Conservation (phyloP, 2,113 vertebrate genomes). For the Eonycteris spelaea region DNA sequence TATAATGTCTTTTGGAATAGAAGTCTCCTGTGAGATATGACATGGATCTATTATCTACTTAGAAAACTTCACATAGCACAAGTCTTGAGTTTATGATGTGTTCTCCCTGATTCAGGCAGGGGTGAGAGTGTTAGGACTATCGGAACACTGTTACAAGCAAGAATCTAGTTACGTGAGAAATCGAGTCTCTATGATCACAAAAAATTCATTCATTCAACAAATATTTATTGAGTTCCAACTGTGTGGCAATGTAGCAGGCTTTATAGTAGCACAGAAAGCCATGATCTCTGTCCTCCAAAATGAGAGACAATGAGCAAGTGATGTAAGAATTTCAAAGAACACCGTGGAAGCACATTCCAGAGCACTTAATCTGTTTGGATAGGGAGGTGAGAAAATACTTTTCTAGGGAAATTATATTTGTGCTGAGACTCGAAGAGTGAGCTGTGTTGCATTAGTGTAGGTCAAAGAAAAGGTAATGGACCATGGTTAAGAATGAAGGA, state of each 20-base stretch:
- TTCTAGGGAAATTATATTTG: not conserved
- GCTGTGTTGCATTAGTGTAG: not conserved
- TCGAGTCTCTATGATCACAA: not conserved
- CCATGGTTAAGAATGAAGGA: not conserved
- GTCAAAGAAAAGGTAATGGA: not conserved
- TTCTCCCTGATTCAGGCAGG: not conserved
- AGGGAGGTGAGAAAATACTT: not conserved
- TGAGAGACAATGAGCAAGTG: not conserved
- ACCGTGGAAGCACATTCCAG: not conserved
- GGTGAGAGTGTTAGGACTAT: not conserved
- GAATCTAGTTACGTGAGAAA: not conserved
- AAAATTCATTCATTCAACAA: not conserved
- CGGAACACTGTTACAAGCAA: not conserved
- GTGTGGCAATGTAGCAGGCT: not conserved
- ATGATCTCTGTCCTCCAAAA: not conserved
- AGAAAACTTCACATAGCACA: not conserved
- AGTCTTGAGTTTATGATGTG: not conserved
- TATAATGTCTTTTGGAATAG: not conserved
- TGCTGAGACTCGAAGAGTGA: not conserved
- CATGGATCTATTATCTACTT: not conserved
- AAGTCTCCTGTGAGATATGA: not conserved
- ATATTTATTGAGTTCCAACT: not conserved
- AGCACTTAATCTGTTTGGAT: not conserved
- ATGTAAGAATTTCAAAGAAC: not conserved
- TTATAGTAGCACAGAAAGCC: not conserved